Evolutionary conservation across 1,140 invertebrate genomes (phyloP), one percentile per base, ranked within the genome.

Genomic region (Macrotrachela quadricornifera): DNA sequence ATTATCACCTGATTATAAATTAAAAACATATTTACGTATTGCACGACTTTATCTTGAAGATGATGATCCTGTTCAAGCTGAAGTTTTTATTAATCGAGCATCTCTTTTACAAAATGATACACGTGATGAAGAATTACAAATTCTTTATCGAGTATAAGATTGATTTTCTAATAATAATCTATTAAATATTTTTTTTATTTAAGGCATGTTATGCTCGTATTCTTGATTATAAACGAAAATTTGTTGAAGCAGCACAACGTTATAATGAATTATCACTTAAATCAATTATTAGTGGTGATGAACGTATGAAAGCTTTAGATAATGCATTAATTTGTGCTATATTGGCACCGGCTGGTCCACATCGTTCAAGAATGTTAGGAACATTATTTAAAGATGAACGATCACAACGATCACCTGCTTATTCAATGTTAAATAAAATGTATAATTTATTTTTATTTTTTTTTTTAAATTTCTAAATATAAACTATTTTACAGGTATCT

Each of bases 241-340:
- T 96, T 65, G 94, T 96, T 60, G 92, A 97, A 74, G 91, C 91
- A 47, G 91, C 91, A 46, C 86, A 92, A 67, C 77, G 90, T 60
- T 97, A 97, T 67, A 95, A 95, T 73, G 91, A 96, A 68, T 70
- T 97, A n/a, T 96, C 90, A 8, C 94, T 92, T 63, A 78, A 84
- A 51, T 79, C 79, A 52, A 83, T 92, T 55, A 60, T 71, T 38
- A 62, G 61, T 15, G 86, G 94, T 68, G 81, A 81, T 61, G 90
- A 96, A 70, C 77, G 88, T 54, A 82, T 94, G 77, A 87, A 82
- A 12, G 85, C 88, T 37, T 71, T 97, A 14, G 81, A 83, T 63
- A 94, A 90, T 73, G 90, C 91, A 41, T 75, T 95, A 0, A 90
- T 94, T 58, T 97, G 91, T 65, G 94, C 91, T 13, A 82, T 96